Evolutionary conservation across 2,797 vertebrate genomes (phyloP), one percentile per base, ranked within the genome.

Genomic region (Lerista edwardsae): DNA sequence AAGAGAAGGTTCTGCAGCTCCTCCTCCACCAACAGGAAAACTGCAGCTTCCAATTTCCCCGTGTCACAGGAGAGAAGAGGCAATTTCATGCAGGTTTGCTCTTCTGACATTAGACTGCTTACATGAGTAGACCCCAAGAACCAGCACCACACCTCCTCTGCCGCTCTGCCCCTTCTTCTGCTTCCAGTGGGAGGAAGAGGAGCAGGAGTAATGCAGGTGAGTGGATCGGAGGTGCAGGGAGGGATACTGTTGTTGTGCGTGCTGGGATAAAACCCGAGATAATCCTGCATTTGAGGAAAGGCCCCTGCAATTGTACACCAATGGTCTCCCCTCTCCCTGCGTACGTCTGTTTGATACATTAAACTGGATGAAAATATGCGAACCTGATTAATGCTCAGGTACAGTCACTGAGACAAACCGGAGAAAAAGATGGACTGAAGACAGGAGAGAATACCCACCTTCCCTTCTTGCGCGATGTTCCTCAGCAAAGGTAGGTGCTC

Each of bases 401-500:
- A 57, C 29, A n/a, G n/a, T n/a, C 2, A 2, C 1, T n/a, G n/a
- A 68, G 19, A 31, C 3, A 27, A 62, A 10, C 59, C 11, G 34
- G 29, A 14, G 34, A 72, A 34, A 41, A 47, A 31, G 17, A 2
- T 51, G 51, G 23, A 64, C 7, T 73, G 27, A 39, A 31, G 29
- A 7, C 12, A 27, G 9, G 8, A 15, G 3, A 14, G 4, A 29
- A 3, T 0, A 59, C 96, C 94, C 86, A 99, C 98, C 97, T 97
- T 94, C 76, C 98, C 98, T 75, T 98, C 97, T 7, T 80, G 89
- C 31, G 95, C 91, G 90, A 99, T 93, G 93, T 98, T 99, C 91
- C 92, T 95, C 79, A 99, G 96, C 91, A 99, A 94, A 0, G 97
- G 97, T 25, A 99, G 93, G 71, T 99, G 98, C 82, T 97, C 96